These are phyloP conservation scores for Beroe forskalii DNA, from an alignment of 37 sponge, comb jelly and placozoan species.

Conservation along the genomic window DNA sequence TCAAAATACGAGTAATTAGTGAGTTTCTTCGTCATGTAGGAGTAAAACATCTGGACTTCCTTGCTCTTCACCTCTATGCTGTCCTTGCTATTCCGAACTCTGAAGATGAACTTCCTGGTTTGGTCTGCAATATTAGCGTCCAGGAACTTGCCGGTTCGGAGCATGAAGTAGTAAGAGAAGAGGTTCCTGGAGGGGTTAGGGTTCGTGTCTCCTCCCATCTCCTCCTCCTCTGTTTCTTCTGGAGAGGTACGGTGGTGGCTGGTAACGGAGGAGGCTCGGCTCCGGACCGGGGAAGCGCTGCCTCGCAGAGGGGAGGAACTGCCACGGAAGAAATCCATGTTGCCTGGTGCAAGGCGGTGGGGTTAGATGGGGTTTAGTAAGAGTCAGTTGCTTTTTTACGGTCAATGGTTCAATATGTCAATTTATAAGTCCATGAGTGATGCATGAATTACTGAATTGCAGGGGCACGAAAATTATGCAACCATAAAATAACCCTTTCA, in stretches of 20 bases:
- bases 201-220: too few relatives aligned
- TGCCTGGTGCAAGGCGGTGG: neutral
- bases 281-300: too few relatives aligned
- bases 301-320: neutral
- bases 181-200: neutral
- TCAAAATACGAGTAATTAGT: neutral
- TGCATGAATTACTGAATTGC: too few relatives aligned
- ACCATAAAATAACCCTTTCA: too few relatives aligned
- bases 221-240: too few relatives aligned
- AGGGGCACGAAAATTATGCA: too few relatives aligned
- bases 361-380: neutral
- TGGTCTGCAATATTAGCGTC: neutral
- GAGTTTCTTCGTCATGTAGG: constrained; percentile 6
- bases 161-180: constrained; percentile 33
- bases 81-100: neutral
- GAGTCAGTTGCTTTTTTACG: neutral
- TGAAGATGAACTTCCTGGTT: constrained; percentile 41
- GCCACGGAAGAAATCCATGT: neutral
- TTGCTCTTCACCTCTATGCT: neutral
- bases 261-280: too few relatives aligned
- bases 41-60: constrained; percentile 43
- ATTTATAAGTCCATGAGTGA: too few relatives aligned
- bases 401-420: neutral
- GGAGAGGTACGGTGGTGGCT: too few relatives aligned
- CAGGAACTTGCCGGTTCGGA: neutral